Evolutionary conservation across 2,797 vertebrate genomes (phyloP), one percentile per base, ranked within the genome.

Genomic region (Intellagama lesueurii): DNA sequence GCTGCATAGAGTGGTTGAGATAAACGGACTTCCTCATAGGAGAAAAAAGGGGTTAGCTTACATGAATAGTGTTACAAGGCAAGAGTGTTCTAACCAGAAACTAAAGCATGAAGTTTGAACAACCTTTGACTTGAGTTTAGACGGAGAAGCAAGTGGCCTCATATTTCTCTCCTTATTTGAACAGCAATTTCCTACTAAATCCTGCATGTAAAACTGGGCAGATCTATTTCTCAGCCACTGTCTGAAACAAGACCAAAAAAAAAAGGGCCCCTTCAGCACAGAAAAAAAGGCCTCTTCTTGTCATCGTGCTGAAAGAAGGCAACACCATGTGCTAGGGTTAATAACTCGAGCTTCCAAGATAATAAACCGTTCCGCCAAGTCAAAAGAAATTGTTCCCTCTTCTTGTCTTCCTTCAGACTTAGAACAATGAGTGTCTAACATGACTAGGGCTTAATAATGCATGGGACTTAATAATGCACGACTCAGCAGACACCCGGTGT

Each of bases 381-480:
- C 87, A 91, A 89, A 91, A 78, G 87, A 83, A 82, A 87, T 40
- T 83, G 83, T 87, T 91, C 73, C 81, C 40, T 73, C 87, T 78
- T 83, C 84, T 83, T 87, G 80, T 83, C 90, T 83, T 83, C 73
- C 73, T 89, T 91, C 90, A 83, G 19, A 40, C 79, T 35, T 66
- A 86, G 80, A 86, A 91, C 87, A 91, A 91, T 78, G 75, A 87
- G 40, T 83, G 75, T 83, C 80, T 89, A 86, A 86, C 83, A 84
- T 87, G 87, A 91, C 73, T 40, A 89, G 87, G 80, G 75, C 73
- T 88, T 88, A 91, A 83, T 81, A 88, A 91, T 86, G 84, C 81
- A 91, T 72, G 66, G 80, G 66, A 85, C 79, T 91, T 91, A 91
- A 83, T 86, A 82, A 89, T 91, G 90, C 73, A 86, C 52, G 44